phyloP scores from a whole-genome alignment of 2,888 invertebrate genomes.

The Eucera pruinosa region DNA sequence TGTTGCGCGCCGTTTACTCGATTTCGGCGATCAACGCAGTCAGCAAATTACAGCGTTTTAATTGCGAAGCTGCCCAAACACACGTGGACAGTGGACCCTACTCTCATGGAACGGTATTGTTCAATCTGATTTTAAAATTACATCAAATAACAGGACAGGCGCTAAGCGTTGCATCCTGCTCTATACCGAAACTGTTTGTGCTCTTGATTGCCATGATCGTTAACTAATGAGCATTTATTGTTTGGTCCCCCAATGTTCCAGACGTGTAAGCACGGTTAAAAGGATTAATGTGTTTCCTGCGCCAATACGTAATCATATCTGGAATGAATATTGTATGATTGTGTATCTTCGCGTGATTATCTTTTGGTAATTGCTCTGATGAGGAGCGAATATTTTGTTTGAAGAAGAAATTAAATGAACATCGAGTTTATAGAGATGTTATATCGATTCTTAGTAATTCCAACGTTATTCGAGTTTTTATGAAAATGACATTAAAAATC shows the following conservation, averaged over 20 bases:
- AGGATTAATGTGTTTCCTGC: neutral
- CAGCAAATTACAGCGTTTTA: constrained; percentile 57
- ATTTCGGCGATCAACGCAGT: constrained; percentile 14
- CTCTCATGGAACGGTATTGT: neutral
- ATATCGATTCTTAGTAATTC: too few species aligned
- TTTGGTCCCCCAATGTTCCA: neutral
- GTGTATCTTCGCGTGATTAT: neutral
- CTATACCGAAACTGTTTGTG: constrained; percentile 35
- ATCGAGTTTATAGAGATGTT: too few species aligned
- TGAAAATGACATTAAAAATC: too few species aligned
- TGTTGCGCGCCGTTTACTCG: constrained; percentile 26
- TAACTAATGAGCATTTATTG: constrained; percentile 45
- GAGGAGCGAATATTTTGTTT: neutral
- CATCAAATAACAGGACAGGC: constrained; percentile 26
- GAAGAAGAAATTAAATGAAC: too few species aligned
- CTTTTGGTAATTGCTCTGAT: neutral
- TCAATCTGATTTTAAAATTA: constrained; percentile 44
- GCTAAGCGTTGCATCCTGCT: constrained; percentile 6
- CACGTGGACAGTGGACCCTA: neutral
- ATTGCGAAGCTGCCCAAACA: constrained; percentile 28
- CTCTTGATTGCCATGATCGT: constrained; percentile 45
- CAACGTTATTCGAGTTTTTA: too few species aligned
- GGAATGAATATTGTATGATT: neutral
- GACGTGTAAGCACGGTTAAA: neutral
- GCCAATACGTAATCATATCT: neutral